phyloP scores from a whole-genome alignment of 2,113 vertebrate genomes.

The Drymodes brunneopygia region DNA sequence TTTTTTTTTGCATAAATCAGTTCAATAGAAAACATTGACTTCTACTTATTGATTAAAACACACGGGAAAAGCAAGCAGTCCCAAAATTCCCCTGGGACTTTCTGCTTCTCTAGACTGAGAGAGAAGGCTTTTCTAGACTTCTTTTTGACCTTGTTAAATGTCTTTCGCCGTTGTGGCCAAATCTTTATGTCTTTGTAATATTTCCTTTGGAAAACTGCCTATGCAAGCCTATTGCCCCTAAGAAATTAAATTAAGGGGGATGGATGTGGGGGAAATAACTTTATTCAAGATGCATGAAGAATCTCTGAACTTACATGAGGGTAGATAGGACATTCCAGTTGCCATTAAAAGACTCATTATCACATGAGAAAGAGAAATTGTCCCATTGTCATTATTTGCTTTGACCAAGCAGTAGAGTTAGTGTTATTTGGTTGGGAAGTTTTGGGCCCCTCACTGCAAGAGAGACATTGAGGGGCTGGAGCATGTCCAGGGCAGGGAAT shows the following conservation, averaged over 20 bases:
- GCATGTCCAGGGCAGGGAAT: accelerated
- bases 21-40: not conserved
- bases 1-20: not conserved
- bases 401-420: not conserved
- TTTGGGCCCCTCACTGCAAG: not conserved
- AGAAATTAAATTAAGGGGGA: not conserved
- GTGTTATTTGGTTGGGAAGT: not conserved
- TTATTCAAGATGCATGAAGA: not conserved
- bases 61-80: not conserved
- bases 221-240: not conserved
- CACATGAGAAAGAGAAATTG: not conserved
- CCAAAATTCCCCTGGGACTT: not conserved
- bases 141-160: not conserved
- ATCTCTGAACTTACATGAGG: not conserved
- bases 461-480: not conserved
- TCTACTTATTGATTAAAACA: not conserved
- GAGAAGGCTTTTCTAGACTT: not conserved
- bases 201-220: not conserved
- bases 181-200: not conserved
- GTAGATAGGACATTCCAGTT: not conserved
- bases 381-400: not conserved
- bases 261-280: accelerated
- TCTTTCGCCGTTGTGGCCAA: accelerated
- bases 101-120: not conserved
- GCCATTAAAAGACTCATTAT: not conserved